A percentile compares a stretch with the other conserved stretches of the same genome.
phyloP scores from a whole-genome alignment of 2,797 vertebrate genomes.

The Lithobates sylvaticus region DNA sequence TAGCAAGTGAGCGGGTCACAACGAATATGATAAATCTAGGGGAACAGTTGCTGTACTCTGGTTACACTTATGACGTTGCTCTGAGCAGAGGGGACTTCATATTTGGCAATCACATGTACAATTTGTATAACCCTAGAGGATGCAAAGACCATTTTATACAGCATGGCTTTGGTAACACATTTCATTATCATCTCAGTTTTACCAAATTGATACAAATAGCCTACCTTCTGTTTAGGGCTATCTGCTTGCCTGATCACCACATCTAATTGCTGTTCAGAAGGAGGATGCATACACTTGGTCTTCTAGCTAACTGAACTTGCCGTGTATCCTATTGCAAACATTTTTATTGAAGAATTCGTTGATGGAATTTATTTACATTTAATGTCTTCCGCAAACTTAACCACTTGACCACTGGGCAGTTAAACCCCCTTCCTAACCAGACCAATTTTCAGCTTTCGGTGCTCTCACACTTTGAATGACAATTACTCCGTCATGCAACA shows the following conservation, averaged over 20 bases:
- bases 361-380: constrained; percentile 70
- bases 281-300: constrained; percentile 68
- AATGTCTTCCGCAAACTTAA: too few relatives aligned
- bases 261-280: constrained; percentile 76
- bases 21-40: constrained; percentile 30
- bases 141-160: constrained; percentile 28
- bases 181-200: constrained; percentile 76
- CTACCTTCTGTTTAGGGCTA: constrained; percentile 82
- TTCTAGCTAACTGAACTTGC: constrained; percentile 77
- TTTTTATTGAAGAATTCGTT: constrained; percentile 83
- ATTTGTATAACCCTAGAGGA: constrained; percentile 24
- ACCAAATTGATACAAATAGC: constrained; percentile 85
- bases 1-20: constrained; percentile 60
- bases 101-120: constrained; percentile 23
- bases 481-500: too few relatives aligned
- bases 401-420: too few relatives aligned
- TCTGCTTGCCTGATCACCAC: constrained; percentile 74
- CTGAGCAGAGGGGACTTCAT: background rate
- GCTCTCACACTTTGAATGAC: too few relatives aligned
- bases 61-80: background rate
- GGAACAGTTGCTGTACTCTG: background rate
- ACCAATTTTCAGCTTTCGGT: too few relatives aligned
- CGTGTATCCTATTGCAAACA: constrained; percentile 79
- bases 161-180: constrained; percentile 72
- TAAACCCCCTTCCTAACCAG: too few relatives aligned